Evolutionary conservation across 2,797 vertebrate genomes (phyloP).

Genomic region (Karalla daura): DNA sequence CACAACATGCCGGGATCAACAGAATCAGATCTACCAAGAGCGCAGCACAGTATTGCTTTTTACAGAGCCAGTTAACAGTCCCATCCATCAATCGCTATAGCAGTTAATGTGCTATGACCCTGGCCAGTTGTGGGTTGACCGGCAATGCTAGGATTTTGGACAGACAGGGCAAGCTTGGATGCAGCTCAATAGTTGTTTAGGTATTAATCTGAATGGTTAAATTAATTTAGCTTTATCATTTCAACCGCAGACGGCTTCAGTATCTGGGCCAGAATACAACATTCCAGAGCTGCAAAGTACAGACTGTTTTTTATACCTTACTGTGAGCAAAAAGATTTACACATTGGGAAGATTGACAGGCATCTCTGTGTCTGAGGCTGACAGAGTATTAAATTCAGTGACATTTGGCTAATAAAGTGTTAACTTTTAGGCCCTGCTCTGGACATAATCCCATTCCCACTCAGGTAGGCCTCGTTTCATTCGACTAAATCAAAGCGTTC

Average conservation of each 20-base stretch:
- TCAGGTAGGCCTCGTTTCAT: conserved; percentile 56
- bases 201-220: not conserved
- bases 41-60: not conserved
- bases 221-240: conserved; percentile 4
- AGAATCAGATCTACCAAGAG: not conserved
- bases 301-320: not conserved
- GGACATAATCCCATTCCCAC: conserved; percentile 54
- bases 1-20: not conserved
- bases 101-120: not conserved
- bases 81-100: not conserved
- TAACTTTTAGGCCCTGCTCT: conserved; percentile 35
- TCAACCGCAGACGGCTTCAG: not conserved
- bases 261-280: not conserved
- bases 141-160: not conserved
- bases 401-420: conserved; percentile 36
- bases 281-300: not conserved
- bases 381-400: conserved; percentile 2
- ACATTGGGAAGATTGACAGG: not conserved
- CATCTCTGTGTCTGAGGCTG: not conserved
- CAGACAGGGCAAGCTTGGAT: not conserved
- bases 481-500: conserved; percentile 47
- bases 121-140: not conserved
- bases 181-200: not conserved
- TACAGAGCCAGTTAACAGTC: not conserved
- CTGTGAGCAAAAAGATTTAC: not conserved